phyloP scores from a whole-genome alignment of 1,140 invertebrate species.

The Euwallacea fornicatus region DNA sequence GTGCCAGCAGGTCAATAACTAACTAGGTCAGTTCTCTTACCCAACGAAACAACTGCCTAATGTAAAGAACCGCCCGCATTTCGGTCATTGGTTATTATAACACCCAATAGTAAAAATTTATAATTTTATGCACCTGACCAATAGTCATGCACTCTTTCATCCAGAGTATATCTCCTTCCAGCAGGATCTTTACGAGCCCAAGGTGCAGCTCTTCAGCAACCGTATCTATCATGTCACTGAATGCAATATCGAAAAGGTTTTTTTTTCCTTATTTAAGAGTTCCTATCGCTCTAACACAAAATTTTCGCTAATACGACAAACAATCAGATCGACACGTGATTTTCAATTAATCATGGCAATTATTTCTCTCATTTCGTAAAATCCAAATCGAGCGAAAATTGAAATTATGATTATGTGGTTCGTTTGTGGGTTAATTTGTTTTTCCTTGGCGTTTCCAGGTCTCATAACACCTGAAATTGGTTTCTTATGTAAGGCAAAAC shows the following conservation, averaged over 20 bases:
- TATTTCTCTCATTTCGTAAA: slow-evolving; percentile 15
- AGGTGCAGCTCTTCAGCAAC: neutral
- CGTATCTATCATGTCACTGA: neutral
- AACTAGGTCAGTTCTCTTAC: slow-evolving; percentile 50
- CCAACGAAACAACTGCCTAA: slow-evolving; percentile 50
- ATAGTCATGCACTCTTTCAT: neutral
- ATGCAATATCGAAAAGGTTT: too few relatives aligned
- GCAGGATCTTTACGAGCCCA: neutral
- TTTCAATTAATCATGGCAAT: slow-evolving; percentile 23
- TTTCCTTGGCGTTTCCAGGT: too few relatives aligned
- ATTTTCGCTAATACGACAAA: neutral
- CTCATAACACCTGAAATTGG: too few relatives aligned
- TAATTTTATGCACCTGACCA: slow-evolving; percentile 1
- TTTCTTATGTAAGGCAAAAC: too few relatives aligned
- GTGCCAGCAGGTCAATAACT: slow-evolving; percentile 53
- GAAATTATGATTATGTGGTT: slow-evolving; percentile 18
- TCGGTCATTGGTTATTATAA: slow-evolving; percentile 52
- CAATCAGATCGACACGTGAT: neutral
- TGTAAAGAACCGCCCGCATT: slow-evolving; percentile 49
- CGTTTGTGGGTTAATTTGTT: neutral
- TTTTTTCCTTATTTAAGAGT: neutral
- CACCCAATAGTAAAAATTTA: slow-evolving; percentile 50
- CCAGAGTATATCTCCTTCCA: neutral
- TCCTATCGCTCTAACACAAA: neutral
- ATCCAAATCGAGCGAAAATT: slow-evolving; percentile 8